A percentile compares a stretch with the other conserved stretches of the same genome.
These are phyloP conservation scores for Agonopterix arenella DNA, from an alignment of 2,888 invertebrate species.

Conservation along the genomic window DNA sequence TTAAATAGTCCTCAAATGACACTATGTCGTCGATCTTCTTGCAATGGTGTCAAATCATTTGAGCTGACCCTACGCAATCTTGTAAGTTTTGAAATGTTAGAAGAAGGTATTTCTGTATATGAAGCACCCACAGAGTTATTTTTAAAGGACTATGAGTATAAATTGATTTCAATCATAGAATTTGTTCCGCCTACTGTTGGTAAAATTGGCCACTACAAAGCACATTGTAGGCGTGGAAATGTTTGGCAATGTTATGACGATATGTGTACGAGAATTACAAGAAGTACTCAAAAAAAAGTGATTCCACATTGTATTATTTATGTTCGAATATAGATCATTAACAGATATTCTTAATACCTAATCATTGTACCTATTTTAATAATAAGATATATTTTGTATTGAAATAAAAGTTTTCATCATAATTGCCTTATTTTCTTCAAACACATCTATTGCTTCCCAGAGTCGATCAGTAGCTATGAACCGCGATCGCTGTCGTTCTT, in stretches of 20 bases:
- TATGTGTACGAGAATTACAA: conserved; percentile 3
- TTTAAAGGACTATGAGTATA: conserved; percentile 3
- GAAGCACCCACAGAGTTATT: conserved; percentile 8
- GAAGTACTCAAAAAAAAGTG: conserved; percentile 2
- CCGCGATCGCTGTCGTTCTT: no score
- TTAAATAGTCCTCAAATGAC: background rate
- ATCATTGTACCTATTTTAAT: no score
- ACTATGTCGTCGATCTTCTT: background rate
- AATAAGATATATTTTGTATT: no score
- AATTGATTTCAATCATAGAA: conserved; percentile 8
- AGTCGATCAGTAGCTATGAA: no score
- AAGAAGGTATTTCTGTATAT: conserved; percentile 9
- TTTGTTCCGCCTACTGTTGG: conserved; percentile 10
- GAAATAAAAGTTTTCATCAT: no score
- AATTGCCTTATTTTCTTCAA: no score
- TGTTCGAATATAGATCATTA: background rate
- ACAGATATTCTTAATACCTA: no score
- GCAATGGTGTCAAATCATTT: conserved; percentile 1
- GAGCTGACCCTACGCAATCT: background rate
- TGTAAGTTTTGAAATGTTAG: conserved; percentile 8
- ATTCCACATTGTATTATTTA: conserved; percentile 7
- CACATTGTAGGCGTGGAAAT: conserved; percentile 11
- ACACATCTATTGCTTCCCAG: no score
- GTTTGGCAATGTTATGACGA: conserved; percentile 10
- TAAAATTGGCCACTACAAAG: conserved; percentile 10